Evolutionary conservation across 2,797 vertebrate species (phyloP), one percentile per base, ranked within the genome.

Genomic region (Diplodus sargus): DNA sequence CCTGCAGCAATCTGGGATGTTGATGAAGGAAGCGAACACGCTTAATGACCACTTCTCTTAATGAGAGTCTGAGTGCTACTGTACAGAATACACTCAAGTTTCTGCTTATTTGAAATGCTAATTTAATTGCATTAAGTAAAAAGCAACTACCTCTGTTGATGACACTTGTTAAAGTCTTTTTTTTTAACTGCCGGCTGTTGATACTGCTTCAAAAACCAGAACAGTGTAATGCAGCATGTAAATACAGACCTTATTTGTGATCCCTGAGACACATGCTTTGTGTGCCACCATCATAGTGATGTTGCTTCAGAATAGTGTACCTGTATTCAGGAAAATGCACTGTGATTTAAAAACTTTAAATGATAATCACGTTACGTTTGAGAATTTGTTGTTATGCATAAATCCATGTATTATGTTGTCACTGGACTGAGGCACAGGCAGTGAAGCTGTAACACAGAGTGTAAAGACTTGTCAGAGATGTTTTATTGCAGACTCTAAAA

Each of bases 1-100:
- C 83, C 87, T 86, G 70, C 28, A 49, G 4, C 92, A 91, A 92
- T 92, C 88, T 82, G 83, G 86, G 65, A 54, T 81, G 53, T 71
- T 81, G 66, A 70, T 74, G 64, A 84, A 65, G 62, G 76, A 69
- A 58, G 54, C 42, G 22, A 30, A 80, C 60, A 70, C 18, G 9
- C 52, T 63, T 16, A 14, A 20, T 22, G 51, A 48, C 67, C 75
- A 83, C 81, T 83, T 78, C 57, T 78, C n/a, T n/a, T 77, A 78
- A 82, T 77, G 67, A 81, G 25, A 65, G 10, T 71, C 28, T 69
- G 4, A 70, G 48, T 25, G 15, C 58, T 58, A 5, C 34, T 62
- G 16, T 57, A 28, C 49, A 64, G 14, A 23, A 45, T 53, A 9
- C 42, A 17, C 16, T 25, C 47, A 4, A 22, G 20, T 39, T 17